phyloP scores from a whole-genome alignment of 2,888 invertebrate species.

The Monochamus alternatus region DNA sequence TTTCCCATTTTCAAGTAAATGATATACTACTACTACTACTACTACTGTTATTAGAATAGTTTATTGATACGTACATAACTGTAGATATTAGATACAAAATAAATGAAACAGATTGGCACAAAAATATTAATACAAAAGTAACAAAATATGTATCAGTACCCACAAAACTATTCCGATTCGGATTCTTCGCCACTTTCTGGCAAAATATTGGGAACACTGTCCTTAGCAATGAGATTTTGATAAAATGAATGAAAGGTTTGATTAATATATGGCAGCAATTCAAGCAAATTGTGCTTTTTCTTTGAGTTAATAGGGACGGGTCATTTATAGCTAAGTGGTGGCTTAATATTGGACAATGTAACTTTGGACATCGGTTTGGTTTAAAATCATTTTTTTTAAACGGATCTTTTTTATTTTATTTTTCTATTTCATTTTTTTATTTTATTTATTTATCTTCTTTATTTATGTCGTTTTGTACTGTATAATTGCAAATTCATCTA shows the following conservation, averaged over 20 bases:
- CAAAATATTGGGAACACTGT: conserved; percentile 3
- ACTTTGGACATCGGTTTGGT: not conserved
- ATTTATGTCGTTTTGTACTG: conserved; percentile 22
- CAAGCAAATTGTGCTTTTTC: conserved; percentile 1
- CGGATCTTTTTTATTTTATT: too few species aligned
- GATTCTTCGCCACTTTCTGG: not conserved
- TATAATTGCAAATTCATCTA: conserved; percentile 23
- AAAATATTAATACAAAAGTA: too few species aligned
- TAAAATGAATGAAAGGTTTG: conserved; percentile 15
- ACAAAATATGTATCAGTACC: too few species aligned
- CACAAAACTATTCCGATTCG: not conserved
- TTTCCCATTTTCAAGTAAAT: too few species aligned
- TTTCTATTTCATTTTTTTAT: too few species aligned
- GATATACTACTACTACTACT: too few species aligned
- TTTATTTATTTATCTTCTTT: too few species aligned
- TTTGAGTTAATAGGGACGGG: conserved; percentile 16
- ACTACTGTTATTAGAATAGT: too few species aligned
- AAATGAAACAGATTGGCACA: too few species aligned
- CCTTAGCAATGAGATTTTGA: not conserved
- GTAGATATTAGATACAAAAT: too few species aligned
- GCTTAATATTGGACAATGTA: conserved; percentile 9
- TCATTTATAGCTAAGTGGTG: conserved; percentile 12
- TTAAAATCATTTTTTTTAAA: conserved; percentile 18
- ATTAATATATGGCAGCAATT: conserved; percentile 12
- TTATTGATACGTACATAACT: too few species aligned